Evolutionary conservation across 2,797 vertebrate genomes (phyloP).

Genomic region (Enteromius treurensis): DNA sequence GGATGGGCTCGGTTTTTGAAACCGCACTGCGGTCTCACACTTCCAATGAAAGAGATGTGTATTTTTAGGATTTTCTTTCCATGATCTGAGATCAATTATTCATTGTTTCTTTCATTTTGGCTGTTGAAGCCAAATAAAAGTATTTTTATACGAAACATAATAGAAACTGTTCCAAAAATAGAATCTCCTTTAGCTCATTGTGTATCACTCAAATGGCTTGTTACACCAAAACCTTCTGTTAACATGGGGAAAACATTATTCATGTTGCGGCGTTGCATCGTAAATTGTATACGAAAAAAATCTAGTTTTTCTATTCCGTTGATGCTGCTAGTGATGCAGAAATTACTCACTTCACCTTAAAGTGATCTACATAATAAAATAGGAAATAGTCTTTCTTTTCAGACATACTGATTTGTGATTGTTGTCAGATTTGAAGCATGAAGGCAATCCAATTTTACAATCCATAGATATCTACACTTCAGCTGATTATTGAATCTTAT

Average conservation of each 20-base stretch:
- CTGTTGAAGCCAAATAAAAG: background rate
- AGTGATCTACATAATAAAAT: background rate
- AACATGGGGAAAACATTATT: background rate
- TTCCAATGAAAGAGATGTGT: background rate
- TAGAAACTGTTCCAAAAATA: background rate
- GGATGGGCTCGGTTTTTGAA: background rate
- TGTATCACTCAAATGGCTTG: background rate
- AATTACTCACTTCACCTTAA: conserved; percentile 7
- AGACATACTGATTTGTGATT: background rate
- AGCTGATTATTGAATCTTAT: background rate
- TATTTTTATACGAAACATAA: background rate
- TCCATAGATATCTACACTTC: background rate
- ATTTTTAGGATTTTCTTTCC: background rate
- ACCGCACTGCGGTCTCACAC: background rate
- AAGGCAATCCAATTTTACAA: conserved; percentile 5
- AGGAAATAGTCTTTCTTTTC: background rate
- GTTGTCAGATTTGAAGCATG: conserved; percentile 1
- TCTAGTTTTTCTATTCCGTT: background rate
- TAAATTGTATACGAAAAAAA: background rate
- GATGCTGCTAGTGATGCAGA: background rate
- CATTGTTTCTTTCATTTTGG: background rate
- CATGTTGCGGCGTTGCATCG: background rate
- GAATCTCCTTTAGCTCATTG: background rate
- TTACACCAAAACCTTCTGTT: background rate
- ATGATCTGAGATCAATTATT: background rate